Conservation (phyloP, 1,140 invertebrate species). For the Nylanderia fulva region DNA sequence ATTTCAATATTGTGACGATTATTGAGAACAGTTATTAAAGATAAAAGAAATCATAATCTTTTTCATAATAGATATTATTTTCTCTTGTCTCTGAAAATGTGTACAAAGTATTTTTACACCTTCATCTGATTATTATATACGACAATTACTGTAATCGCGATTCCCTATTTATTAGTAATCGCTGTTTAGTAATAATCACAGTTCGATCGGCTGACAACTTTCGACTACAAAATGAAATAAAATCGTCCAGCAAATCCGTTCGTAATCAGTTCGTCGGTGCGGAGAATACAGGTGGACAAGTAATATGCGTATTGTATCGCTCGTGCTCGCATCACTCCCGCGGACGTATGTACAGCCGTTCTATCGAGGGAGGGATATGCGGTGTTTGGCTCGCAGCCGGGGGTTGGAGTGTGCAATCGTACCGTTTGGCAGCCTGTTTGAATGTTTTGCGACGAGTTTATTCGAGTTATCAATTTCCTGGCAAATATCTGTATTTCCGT, state of each 20-base stretch:
- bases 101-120: background rate
- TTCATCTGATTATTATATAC: background rate
- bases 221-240: constrained; percentile 10
- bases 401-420: constrained; percentile 67
- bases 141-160: background rate
- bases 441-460: constrained; percentile 83
- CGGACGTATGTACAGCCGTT: constrained; percentile 45
- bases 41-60: no score
- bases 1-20: background rate
- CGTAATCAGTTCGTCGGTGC: constrained; percentile 48
- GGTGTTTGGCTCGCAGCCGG: constrained; percentile 64
- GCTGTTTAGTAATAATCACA: background rate
- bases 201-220: background rate
- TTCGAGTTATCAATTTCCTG: constrained; percentile 86
- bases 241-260: constrained; percentile 28
- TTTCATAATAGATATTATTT: no score
- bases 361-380: constrained; percentile 9
- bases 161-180: background rate
- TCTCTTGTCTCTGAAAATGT: no score
- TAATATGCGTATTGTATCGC: constrained; percentile 39
- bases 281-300: constrained; percentile 28
- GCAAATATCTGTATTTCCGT: constrained; percentile 84
- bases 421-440: constrained; percentile 76
- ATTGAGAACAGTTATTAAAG: no score
- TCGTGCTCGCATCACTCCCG: constrained; percentile 33